Evolutionary conservation across 2,113 vertebrate genomes (phyloP), one percentile per base, ranked within the genome.

Genomic region (Struthio camelus): DNA sequence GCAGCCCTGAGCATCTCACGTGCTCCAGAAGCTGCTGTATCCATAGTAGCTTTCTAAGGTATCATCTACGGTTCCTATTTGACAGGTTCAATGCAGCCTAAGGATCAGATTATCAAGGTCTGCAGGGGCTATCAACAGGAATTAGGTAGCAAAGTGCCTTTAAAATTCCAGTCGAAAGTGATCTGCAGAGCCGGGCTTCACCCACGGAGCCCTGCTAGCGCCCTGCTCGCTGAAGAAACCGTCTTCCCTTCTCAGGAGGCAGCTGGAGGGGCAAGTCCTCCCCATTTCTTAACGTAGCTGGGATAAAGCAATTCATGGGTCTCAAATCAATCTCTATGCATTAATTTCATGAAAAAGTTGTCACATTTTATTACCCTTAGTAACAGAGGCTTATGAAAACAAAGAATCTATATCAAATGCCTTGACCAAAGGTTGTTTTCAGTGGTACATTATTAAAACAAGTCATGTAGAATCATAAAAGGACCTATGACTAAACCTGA

Each of bases 341-440:
- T 38, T 30, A 80, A 66, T 51, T 25, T 17, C 6, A n/a, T 38
- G 62, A 30, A 90, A 73, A 94, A 91, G 11, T 15, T 38, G 77
- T 34, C 46, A 8, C 42, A 8, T 67, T 95, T 94, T 80, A 91
- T 78, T 88, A 36, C 70, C 46, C 59, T 23, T 19, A 78, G 73
- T 88, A 94, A 23, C n/a, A 80, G 61, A 0, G 0, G 82, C 59
- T 72, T 6, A 61, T 48, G 61, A 83, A 83, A 77, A 59, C 22
- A 54, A 40, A 71, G 20, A 53, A 73, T 64, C 27, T 9, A 58
- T 71, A 64, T 9, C 28, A 78, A 90, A 24, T 7, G 9, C 65
- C 56, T 80, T 46, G 79, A 83, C 8, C 75, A 88, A 96, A 91
- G 87, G 93, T 97, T 64, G 25, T 56, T 89, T 89, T 64, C 18